Base-by-base conservation (phyloP, 1,140 invertebrate genomes). In the Nixonia krombeini region DNA sequence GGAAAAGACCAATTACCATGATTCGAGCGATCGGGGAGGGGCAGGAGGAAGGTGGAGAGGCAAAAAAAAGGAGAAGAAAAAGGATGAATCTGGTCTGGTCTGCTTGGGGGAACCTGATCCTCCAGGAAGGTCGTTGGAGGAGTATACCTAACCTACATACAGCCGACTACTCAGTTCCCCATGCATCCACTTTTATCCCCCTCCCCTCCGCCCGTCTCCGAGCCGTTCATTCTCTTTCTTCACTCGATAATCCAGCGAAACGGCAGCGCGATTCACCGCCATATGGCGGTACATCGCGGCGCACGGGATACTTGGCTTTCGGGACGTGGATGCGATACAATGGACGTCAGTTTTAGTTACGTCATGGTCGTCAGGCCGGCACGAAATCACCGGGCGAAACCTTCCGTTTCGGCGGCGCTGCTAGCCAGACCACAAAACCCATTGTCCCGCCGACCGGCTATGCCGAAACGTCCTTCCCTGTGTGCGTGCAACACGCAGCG, bases 291-390 rank as follows among this genome's bases (percentile, higher is more conserved):
- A 37, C 41, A 15, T 55, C 12, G 35, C 17, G 44, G 21, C 53
- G 42, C 47, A 31, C 4, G 16, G 58, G 49, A 61, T 59, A 51
- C 64, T 70, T 25, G 47, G 46, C 46, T 68, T 67, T 44, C 63
- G 71, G 69, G 72, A 73, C 65, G 51, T 62, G 72, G 63, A 63
- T 46, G 17, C 70, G 61, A 74, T 73, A 79, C 78, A 78, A 79
- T 79, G 72, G 72, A 76, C 64, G 78, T 78, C 78, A 76, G 78
- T 75, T 79, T 78, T 76, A 76, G 75, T 79, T 79, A 76, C 74
- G 75, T 72, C 67, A 76, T 69, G 75, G 71, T 65, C 75, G 73
- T 79, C 75, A 78, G 72, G 73, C 68, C 74, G 71, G 63, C 66
- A 75, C 70, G 65, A 72, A 76, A 77, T 79, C 57, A 66, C 44